phyloP scores from a whole-genome alignment of 2,888 invertebrate species.

The Lottia scabra region DNA sequence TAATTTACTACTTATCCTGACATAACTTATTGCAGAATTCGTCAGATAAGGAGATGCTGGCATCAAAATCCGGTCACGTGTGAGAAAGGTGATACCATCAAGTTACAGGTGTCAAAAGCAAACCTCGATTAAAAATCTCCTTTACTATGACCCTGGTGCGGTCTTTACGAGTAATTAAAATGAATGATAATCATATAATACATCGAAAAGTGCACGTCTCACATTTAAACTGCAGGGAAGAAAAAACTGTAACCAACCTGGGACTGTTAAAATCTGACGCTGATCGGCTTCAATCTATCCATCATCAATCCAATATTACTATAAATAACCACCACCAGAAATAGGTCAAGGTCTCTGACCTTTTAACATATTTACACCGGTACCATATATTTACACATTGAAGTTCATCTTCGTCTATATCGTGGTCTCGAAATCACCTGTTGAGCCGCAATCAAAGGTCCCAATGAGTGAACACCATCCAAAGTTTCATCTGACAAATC shows the following conservation, averaged over 20 bases:
- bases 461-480: no score
- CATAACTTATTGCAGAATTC: not conserved
- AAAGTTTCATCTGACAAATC: not conserved
- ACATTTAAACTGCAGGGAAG: not conserved
- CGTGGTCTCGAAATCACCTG: not conserved
- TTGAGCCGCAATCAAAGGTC: not conserved
- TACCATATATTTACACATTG: not conserved
- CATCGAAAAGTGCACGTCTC: not conserved
- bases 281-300: not conserved
- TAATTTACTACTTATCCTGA: no score
- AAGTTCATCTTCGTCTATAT: not conserved
- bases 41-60: not conserved
- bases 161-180: not conserved
- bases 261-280: not conserved
- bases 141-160: not conserved
- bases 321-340: not conserved
- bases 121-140: not conserved
- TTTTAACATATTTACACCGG: not conserved
- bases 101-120: not conserved
- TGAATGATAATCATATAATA: not conserved
- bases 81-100: not conserved
- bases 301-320: no score
- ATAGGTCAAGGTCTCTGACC: slow-evolving; percentile 2
- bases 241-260: not conserved
- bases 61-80: not conserved